Evolutionary conservation across 2,888 invertebrate species (phyloP).

Genomic region (Amphiduros pacificus): DNA sequence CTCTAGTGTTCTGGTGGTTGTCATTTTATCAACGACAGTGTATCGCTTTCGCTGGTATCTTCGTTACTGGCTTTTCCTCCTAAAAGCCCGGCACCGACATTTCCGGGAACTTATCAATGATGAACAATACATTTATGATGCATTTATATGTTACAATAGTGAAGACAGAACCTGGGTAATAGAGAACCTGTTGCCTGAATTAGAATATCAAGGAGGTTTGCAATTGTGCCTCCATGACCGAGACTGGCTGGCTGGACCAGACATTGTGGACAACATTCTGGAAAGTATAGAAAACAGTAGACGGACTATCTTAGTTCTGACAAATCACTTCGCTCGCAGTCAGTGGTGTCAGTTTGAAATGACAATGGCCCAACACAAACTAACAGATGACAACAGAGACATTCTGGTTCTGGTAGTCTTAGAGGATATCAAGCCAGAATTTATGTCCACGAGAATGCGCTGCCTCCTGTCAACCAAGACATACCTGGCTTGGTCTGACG

Average conservation of each 20-base stretch:
- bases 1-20: background rate
- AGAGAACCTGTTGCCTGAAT: slow-evolving; percentile 67
- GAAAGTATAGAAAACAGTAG: slow-evolving; percentile 71
- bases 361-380: slow-evolving; percentile 56
- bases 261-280: slow-evolving; percentile 73
- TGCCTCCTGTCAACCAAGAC: background rate
- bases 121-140: slow-evolving; percentile 64
- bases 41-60: background rate
- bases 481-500: background rate
- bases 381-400: background rate
- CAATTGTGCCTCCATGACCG: slow-evolving; percentile 73
- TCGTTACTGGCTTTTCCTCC: background rate
- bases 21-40: background rate
- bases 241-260: slow-evolving; percentile 73
- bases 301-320: slow-evolving; percentile 69
- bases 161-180: slow-evolving; percentile 70
- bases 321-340: slow-evolving; percentile 68
- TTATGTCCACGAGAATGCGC: background rate
- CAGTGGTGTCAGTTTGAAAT: slow-evolving; percentile 77
- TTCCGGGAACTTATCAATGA: background rate
- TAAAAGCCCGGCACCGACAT: background rate
- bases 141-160: slow-evolving; percentile 73
- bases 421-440: background rate
- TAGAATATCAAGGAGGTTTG: slow-evolving; percentile 62
- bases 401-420: background rate